Percentiles rank a stretch among this genome's conserved stretches.
These are phyloP conservation scores for Cynopterus brachyotis DNA, from an alignment of 2,113 vertebrate species.

Conservation along the genomic window DNA sequence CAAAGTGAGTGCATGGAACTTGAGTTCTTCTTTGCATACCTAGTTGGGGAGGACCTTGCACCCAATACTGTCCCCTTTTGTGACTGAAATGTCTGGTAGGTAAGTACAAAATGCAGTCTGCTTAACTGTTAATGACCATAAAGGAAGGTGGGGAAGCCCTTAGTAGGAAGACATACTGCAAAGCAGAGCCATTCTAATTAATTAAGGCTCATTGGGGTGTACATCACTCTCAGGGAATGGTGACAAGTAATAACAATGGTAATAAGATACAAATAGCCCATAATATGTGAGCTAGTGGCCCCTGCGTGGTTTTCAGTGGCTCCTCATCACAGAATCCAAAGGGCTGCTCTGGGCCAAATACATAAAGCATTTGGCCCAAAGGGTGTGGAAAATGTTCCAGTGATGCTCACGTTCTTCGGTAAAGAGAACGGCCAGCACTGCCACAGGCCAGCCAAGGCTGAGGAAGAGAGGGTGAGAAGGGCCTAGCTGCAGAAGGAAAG, in stretches of 20 bases:
- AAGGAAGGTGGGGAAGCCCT: neutral
- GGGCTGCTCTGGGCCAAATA: conserved; percentile 30
- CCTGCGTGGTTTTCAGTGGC: neutral
- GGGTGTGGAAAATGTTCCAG: conserved; percentile 22
- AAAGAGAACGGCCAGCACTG: neutral
- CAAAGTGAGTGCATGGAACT: neutral
- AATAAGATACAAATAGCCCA: conserved; percentile 4
- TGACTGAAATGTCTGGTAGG: neutral
- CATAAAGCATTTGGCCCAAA: conserved; percentile 42
- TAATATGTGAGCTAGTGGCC: neutral
- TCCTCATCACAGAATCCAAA: conserved; percentile 47
- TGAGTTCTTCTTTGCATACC: neutral
- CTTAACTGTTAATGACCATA: neutral
- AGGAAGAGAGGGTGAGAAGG: neutral
- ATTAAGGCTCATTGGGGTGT: neutral
- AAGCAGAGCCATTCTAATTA: conserved; percentile 38
- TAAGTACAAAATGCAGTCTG: neutral
- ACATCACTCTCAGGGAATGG: neutral
- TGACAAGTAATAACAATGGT: neutral
- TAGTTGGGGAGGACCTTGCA: neutral
- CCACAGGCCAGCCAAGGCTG: neutral
- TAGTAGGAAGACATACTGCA: neutral
- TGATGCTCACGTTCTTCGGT: neutral
- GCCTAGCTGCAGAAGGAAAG: conserved; percentile 28
- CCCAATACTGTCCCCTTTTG: neutral